Percentiles rank a stretch among this genome's conserved stretches.
These are phyloP conservation scores for Adineta ricciae DNA, from an alignment of 2,888 invertebrate species.

Conservation along the genomic window DNA sequence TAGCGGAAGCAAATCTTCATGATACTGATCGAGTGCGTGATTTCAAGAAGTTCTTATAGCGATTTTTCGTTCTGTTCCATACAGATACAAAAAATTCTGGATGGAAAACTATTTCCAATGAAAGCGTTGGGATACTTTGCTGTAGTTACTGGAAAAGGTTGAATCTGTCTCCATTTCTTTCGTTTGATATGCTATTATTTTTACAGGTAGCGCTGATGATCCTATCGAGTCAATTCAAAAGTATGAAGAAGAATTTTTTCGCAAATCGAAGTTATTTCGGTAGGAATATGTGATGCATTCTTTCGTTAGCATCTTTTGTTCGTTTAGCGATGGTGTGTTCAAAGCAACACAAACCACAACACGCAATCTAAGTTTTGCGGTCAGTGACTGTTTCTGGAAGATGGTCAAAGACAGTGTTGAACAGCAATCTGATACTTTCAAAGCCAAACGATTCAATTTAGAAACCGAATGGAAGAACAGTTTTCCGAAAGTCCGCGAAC, in stretches of 20 bases:
- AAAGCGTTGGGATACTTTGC: conserved; percentile 97
- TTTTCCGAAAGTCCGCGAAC: conserved; percentile 79
- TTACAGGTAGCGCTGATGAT: conserved; percentile 65
- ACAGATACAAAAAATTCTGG: conserved; percentile 81
- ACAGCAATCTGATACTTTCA: conserved; percentile 92
- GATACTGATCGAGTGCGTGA: conserved; percentile 74
- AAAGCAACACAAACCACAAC: conserved; percentile 58
- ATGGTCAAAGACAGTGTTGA: conserved; percentile 99
- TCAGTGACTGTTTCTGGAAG: conserved; percentile 97
- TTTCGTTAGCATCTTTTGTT: not conserved
- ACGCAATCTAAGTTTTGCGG: conserved; percentile 81
- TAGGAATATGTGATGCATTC: conserved; percentile 50
- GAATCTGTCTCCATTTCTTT: not conserved
- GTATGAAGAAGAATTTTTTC: conserved; percentile 90
- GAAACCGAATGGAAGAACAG: conserved; percentile 99
- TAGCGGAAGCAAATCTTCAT: conserved; percentile 85
- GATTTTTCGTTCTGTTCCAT: not conserved
- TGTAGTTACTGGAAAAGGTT: conserved; percentile 77
- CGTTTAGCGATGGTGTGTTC: conserved; percentile 50
- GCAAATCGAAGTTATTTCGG: conserved; percentile 82
- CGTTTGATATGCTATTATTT: too few species aligned
- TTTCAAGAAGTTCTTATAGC: conserved; percentile 33
- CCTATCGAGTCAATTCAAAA: conserved; percentile 81
- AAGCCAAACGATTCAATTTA: conserved; percentile 70
- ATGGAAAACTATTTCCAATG: conserved; percentile 95